phyloP scores from a whole-genome alignment of 2,888 invertebrate genomes.

The Melikaiella ostensackeni region DNA sequence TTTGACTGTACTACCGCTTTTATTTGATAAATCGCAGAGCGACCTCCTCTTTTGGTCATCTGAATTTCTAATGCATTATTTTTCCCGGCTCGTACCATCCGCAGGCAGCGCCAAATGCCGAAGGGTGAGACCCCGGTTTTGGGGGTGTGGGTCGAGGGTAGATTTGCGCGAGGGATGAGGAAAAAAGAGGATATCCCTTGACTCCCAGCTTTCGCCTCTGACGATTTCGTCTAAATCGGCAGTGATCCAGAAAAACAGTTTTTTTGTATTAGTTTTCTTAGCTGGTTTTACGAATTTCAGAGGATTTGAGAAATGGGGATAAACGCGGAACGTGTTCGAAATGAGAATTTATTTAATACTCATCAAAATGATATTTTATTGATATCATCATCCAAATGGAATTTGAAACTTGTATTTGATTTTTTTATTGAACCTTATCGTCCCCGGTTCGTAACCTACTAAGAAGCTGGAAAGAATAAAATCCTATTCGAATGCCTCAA shows the following conservation, averaged over 20 bases:
- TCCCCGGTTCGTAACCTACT: no score
- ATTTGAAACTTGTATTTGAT: no score
- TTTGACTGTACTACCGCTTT: constrained; percentile 74
- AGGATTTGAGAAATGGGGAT: not conserved
- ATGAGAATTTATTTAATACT: no score
- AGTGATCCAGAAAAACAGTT: not conserved
- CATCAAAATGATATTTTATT: not conserved
- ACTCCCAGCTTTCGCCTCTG: constrained; percentile 2
- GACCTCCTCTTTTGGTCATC: constrained; percentile 74
- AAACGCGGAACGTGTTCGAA: not conserved
- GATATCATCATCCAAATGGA: not conserved
- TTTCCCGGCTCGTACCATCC: constrained; percentile 58
- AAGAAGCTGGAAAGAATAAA: no score
- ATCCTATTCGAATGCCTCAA: no score
- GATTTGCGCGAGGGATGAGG: constrained; percentile 47
- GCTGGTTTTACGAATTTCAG: not conserved
- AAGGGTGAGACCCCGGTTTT: constrained; percentile 47
- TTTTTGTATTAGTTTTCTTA: not conserved
- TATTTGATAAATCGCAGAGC: constrained; percentile 74
- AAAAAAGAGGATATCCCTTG: constrained; percentile 6
- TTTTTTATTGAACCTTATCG: no score
- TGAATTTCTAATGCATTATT: constrained; percentile 77
- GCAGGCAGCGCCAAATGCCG: constrained; percentile 53
- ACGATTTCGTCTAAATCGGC: constrained; percentile 4
- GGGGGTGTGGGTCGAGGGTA: constrained; percentile 29